A percentile compares a stretch with the other conserved stretches of the same genome.
Conservation (phyloP, 2,113 vertebrate genomes). For the Podiceps cristatus region DNA sequence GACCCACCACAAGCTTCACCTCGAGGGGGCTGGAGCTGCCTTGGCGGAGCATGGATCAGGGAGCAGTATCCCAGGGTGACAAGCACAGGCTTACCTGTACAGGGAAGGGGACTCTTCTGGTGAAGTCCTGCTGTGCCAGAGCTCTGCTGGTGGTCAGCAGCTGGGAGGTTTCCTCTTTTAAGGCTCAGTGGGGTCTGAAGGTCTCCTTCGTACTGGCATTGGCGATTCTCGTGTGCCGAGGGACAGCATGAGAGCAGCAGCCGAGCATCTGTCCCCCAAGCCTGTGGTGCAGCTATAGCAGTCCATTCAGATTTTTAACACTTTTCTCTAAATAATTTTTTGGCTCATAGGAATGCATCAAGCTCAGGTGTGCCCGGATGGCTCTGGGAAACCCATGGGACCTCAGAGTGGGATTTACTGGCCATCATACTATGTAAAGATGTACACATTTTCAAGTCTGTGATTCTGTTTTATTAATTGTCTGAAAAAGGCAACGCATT, state of each 20-base stretch:
- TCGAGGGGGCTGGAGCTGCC: not conserved
- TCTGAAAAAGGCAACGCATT: not conserved
- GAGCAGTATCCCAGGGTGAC: not conserved
- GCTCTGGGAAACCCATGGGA: not conserved
- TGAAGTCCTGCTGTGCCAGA: not conserved
- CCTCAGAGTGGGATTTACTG: not conserved
- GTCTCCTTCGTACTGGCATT: not conserved
- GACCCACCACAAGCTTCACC: not conserved
- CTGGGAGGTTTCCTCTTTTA: not conserved
- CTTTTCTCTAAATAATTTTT: not conserved
- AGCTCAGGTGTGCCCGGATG: not conserved
- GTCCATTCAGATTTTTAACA: not conserved
- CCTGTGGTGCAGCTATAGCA: not conserved
- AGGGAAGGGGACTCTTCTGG: not conserved
- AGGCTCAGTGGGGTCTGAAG: not conserved
- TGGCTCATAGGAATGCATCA: not conserved
- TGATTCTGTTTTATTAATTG: not conserved
- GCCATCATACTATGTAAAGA: not conserved
- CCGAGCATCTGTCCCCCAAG: not conserved
- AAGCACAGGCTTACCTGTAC: not conserved
- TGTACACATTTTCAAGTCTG: not conserved
- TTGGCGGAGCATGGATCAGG: not conserved
- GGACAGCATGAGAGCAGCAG: not conserved
- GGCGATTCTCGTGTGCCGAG: not conserved
- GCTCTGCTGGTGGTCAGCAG: not conserved